phyloP scores from a whole-genome alignment of 2,888 invertebrate genomes.

The Meliscaeva auricollis region DNA sequence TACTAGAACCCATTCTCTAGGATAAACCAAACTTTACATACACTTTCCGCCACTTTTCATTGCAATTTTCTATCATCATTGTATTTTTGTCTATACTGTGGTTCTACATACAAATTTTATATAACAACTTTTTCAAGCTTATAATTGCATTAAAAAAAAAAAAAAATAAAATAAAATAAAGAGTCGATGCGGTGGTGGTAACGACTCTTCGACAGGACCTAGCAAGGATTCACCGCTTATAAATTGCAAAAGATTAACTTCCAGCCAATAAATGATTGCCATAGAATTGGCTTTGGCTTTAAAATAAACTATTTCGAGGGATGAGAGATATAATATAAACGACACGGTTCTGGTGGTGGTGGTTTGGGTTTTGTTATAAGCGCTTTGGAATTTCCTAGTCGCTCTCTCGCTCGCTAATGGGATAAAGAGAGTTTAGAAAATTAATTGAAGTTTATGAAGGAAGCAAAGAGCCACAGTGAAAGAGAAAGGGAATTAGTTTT shows the following conservation, averaged over 20 bases:
- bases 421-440: conserved; percentile 76
- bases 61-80: conserved; percentile 23
- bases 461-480: neutral
- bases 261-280: conserved; percentile 71
- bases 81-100: neutral
- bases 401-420: conserved; percentile 56
- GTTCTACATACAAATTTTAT: neutral
- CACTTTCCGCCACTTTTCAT: conserved; percentile 50
- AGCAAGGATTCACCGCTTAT: conserved; percentile 68
- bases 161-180: conserved; percentile 22
- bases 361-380: conserved; percentile 18
- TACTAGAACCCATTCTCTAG: too few species aligned
- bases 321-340: neutral
- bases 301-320: conserved; percentile 11
- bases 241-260: conserved; percentile 74
- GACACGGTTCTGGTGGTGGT: conserved; percentile 16
- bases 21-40: conserved; percentile 27
- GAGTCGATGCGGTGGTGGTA: conserved; percentile 51
- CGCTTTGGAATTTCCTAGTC: conserved; percentile 57
- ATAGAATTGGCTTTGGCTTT: conserved; percentile 63
- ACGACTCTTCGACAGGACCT: conserved; percentile 60
- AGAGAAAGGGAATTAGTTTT: conserved; percentile 33
- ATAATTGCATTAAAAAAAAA: conserved; percentile 57
- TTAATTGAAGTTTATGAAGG: conserved; percentile 70
- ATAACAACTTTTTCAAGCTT: conserved; percentile 44